Conservation (phyloP, 2,888 invertebrate genomes). For the Lithophane ornitopus region DNA sequence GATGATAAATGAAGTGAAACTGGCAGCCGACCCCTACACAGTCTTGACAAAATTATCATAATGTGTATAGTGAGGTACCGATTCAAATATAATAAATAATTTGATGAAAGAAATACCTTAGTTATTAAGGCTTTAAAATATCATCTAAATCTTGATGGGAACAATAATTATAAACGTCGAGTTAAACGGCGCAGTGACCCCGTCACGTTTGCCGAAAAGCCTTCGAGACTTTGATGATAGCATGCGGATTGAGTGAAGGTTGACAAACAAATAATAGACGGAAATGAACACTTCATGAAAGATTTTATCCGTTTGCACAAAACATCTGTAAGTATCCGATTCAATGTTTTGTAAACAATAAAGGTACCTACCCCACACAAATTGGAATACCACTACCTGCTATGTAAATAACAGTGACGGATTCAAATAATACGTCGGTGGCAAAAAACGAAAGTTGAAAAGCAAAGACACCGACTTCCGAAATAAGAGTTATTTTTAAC, state of each 20-base stretch:
- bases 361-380: too few species aligned
- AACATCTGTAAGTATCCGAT: not conserved
- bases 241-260: slow-evolving; percentile 55
- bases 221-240: slow-evolving; percentile 50
- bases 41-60: not conserved
- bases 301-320: slow-evolving; percentile 14
- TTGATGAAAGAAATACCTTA: not conserved
- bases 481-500: too few species aligned
- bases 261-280: slow-evolving; percentile 51
- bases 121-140: not conserved
- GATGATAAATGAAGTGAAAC: not conserved
- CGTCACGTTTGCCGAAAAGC: slow-evolving; percentile 53
- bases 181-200: slow-evolving; percentile 53
- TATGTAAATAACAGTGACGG: too few species aligned
- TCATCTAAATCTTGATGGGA: slow-evolving; percentile 17
- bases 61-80: not conserved
- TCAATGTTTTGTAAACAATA: slow-evolving; percentile 1
- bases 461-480: too few species aligned
- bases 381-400: too few species aligned
- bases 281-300: slow-evolving; percentile 33
- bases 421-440: too few species aligned
- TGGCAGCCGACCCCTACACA: not conserved
- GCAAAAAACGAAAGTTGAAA: too few species aligned
- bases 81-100: not conserved
- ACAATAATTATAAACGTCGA: slow-evolving; percentile 42